phyloP scores from a whole-genome alignment of 2,113 vertebrate genomes.

The Dolichallabes microphthalmus region DNA sequence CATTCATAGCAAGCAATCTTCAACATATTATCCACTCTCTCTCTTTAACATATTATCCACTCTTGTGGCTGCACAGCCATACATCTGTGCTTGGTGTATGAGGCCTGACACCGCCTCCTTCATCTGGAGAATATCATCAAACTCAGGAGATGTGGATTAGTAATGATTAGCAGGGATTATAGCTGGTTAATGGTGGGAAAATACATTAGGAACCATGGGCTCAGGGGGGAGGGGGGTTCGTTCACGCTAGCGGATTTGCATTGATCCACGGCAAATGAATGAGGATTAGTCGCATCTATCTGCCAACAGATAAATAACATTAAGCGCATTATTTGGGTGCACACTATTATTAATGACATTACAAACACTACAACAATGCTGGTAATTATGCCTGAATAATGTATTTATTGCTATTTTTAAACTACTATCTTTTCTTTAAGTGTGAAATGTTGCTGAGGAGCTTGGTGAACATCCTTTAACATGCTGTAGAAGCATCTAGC shows the following conservation, averaged over 20 bases:
- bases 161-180: slow-evolving; percentile 81
- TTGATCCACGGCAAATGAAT: slow-evolving; percentile 83
- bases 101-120: slow-evolving; percentile 59
- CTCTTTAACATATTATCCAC: slow-evolving; percentile 20
- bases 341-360: slow-evolving; percentile 77
- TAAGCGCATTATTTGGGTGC: slow-evolving; percentile 75
- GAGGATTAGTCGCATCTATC: slow-evolving; percentile 80
- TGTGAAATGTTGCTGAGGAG: slow-evolving; percentile 44
- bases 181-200: slow-evolving; percentile 80
- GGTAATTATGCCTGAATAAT: slow-evolving; percentile 74
- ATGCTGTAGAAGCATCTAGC: neutral
- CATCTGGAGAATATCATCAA: slow-evolving; percentile 72
- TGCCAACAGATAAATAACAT: slow-evolving; percentile 82
- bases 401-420: slow-evolving; percentile 60
- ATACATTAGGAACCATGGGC: slow-evolving; percentile 76
- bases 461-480: neutral
- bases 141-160: slow-evolving; percentile 79
- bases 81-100: slow-evolving; percentile 49
- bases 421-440: slow-evolving; percentile 42
- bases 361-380: slow-evolving; percentile 71
- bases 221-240: slow-evolving; percentile 62
- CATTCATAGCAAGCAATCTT: slow-evolving; percentile 16
- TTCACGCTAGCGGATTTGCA: slow-evolving; percentile 77
- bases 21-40: slow-evolving; percentile 16
- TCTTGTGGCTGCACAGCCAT: slow-evolving; percentile 49